Evolutionary conservation across 2,113 vertebrate genomes (phyloP).

Genomic region (Etheostoma spectabile): DNA sequence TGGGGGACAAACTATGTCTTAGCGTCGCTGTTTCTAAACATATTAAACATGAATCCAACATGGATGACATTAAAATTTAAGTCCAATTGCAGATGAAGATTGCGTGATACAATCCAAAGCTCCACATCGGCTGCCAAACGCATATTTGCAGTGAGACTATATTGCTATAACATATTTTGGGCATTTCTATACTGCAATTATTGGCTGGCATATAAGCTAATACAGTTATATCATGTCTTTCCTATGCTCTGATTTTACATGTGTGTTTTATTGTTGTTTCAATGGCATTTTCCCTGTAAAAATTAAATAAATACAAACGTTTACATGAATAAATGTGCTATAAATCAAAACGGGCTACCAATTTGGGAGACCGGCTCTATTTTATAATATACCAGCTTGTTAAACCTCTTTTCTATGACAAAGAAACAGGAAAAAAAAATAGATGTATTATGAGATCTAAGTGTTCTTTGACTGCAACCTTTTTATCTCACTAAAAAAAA

Average conservation of each 20-base stretch:
- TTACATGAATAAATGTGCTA: background rate
- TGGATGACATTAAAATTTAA: background rate
- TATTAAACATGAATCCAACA: too few relatives aligned
- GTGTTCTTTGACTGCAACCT: background rate
- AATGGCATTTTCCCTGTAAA: background rate
- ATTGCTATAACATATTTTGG: background rate
- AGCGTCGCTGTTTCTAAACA: too few relatives aligned
- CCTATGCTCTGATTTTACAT: too few relatives aligned
- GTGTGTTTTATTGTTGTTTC: too few relatives aligned
- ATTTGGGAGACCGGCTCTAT: background rate
- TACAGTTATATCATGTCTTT: too few relatives aligned
- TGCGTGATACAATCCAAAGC: background rate
- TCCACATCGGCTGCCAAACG: background rate
- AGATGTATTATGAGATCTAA: conserved; percentile 6
- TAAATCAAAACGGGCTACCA: background rate
- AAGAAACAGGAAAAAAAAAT: conserved; percentile 9
- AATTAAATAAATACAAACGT: background rate
- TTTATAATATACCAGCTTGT: background rate
- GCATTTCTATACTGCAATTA: too few relatives aligned
- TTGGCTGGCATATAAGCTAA: too few relatives aligned
- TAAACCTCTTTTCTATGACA: background rate
- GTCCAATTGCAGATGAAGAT: background rate
- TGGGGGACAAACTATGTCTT: too few relatives aligned
- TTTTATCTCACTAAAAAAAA: conserved; percentile 30
- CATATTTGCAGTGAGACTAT: background rate